A percentile compares a stretch with the other conserved stretches of the same genome.
Conservation (phyloP, 2,797 vertebrate species). For the Nannoperca australis region DNA sequence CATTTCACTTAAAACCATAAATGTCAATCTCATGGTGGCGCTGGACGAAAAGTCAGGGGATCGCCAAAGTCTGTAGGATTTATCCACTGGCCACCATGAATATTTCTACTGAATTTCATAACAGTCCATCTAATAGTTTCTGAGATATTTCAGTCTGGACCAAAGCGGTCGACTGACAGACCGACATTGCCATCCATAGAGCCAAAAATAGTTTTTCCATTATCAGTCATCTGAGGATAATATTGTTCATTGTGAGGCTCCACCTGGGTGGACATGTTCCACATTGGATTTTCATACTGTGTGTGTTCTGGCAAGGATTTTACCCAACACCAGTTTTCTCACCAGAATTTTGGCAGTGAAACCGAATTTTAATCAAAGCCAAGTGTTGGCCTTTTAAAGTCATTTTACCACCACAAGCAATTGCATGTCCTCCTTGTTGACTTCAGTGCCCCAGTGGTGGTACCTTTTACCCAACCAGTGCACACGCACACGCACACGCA, state of each 20-base stretch:
- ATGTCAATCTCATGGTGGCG: background rate
- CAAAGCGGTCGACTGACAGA: background rate
- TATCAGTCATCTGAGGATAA: background rate
- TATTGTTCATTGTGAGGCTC: background rate
- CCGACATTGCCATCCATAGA: background rate
- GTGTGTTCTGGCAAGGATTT: constrained; percentile 8
- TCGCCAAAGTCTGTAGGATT: background rate
- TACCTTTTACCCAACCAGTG: constrained; percentile 19
- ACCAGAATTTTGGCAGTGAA: background rate
- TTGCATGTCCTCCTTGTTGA: constrained; percentile 49
- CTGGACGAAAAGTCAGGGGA: background rate
- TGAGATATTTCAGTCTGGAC: background rate
- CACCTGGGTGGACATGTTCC: background rate
- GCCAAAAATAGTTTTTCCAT: background rate
- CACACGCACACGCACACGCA: constrained; percentile 5
- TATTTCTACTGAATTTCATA: background rate
- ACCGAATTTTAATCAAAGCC: constrained; percentile 8
- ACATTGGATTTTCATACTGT: background rate
- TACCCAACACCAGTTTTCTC: background rate
- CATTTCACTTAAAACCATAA: background rate
- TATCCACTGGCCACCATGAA: background rate
- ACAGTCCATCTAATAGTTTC: background rate
- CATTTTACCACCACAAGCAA: constrained; percentile 28
- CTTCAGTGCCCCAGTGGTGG: constrained; percentile 31
- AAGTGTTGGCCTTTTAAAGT: constrained; percentile 10